Conservation (phyloP, 1,140 invertebrate species). For the Lepidurus couesii region DNA sequence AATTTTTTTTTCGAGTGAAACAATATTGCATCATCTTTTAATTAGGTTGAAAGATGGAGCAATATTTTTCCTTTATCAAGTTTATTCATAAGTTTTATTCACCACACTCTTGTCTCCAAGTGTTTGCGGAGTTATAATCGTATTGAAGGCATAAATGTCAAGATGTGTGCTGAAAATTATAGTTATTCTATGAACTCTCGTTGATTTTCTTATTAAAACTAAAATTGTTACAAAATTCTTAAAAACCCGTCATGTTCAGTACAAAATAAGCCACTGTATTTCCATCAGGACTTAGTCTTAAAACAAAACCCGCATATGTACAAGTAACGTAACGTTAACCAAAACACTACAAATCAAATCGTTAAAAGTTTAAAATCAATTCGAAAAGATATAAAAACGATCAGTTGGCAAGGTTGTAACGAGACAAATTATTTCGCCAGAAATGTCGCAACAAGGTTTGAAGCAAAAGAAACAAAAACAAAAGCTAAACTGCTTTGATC, state of each 20-base stretch:
- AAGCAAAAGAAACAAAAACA: neutral
- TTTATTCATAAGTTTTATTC: too few relatives aligned
- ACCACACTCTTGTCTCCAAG: too few relatives aligned
- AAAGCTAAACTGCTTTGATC: neutral
- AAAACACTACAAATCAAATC: neutral
- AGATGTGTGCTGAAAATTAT: too few relatives aligned
- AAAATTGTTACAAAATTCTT: neutral
- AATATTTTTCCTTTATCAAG: too few relatives aligned
- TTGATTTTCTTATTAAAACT: neutral
- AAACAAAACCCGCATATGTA: neutral
- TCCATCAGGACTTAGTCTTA: neutral
- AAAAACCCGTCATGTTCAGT: neutral
- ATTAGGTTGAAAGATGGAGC: too few relatives aligned
- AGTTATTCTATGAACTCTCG: too few relatives aligned
- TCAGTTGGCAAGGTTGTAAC: slow-evolving; percentile 18
- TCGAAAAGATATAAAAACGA: neutral
- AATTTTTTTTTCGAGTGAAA: too few relatives aligned
- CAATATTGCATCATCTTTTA: too few relatives aligned
- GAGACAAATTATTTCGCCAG: neutral
- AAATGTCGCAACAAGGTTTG: neutral
- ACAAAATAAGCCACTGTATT: neutral
- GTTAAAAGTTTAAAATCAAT: neutral
- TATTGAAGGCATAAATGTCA: too few relatives aligned
- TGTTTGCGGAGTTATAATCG: too few relatives aligned
- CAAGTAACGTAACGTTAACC: neutral